A percentile compares a stretch with the other conserved stretches of the same genome.
Conservation (phyloP, 2,888 invertebrate species). For the Sinopyrophorus schimmeli region DNA sequence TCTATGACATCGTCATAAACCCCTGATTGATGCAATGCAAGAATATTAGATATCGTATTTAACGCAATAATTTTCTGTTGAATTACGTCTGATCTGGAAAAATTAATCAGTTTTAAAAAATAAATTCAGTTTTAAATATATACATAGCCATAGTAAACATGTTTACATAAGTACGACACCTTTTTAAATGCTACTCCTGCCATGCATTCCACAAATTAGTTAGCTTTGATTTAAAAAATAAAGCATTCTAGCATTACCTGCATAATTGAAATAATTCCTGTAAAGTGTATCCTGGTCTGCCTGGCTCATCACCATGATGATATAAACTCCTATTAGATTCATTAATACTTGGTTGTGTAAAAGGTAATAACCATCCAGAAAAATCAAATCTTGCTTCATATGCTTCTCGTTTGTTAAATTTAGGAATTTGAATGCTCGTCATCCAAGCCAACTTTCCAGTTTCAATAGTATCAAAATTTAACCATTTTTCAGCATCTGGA, state of each 20-base stretch:
- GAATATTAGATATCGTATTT: constrained; percentile 76
- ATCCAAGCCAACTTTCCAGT: constrained; percentile 89
- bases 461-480: constrained; percentile 86
- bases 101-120: constrained; percentile 22
- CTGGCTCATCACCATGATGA: constrained; percentile 92
- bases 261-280: constrained; percentile 84
- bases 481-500: constrained; percentile 71
- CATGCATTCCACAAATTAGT: no score
- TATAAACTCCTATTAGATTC: constrained; percentile 71
- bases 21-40: constrained; percentile 73
- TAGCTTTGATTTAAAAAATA: no score
- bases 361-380: constrained; percentile 76
- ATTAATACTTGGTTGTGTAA: constrained; percentile 64
- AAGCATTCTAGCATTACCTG: constrained; percentile 54
- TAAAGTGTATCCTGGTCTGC: constrained; percentile 86
- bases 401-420: constrained; percentile 59
- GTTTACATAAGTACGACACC: no score
- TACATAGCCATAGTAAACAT: background rate
- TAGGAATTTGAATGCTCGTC: constrained; percentile 66
- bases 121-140: constrained; percentile 1
- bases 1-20: constrained; percentile 76
- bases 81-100: constrained; percentile 66
- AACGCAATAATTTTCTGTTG: constrained; percentile 85
- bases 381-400: constrained; percentile 87
- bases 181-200: no score